Percentiles rank a stretch among this genome's conserved stretches.
These are phyloP conservation scores for Hippocampus kuda DNA, from an alignment of 2,797 vertebrate species.

Conservation along the genomic window DNA sequence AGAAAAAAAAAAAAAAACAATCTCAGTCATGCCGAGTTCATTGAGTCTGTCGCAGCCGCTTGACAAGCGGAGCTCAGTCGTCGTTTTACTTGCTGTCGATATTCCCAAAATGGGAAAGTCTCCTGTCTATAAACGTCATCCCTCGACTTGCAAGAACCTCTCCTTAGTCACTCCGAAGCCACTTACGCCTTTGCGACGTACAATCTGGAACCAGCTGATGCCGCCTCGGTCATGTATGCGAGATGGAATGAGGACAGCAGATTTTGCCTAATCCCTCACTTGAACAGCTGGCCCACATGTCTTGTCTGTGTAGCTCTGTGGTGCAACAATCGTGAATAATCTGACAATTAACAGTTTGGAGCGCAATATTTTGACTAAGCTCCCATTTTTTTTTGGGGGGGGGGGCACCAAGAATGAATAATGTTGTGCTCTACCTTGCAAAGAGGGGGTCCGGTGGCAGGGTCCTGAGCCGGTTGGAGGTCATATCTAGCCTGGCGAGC, in stretches of 20 bases:
- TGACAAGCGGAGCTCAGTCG: constrained; percentile 1
- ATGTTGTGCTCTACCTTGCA: constrained; percentile 51
- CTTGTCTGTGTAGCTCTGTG: background rate
- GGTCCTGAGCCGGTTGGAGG: constrained; percentile 83
- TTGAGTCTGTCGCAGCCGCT: constrained; percentile 6
- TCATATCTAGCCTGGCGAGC: constrained; percentile 86
- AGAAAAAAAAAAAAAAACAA: background rate
- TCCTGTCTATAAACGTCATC: background rate
- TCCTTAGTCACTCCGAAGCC: background rate
- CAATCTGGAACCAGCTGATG: background rate
- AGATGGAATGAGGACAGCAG: constrained; percentile 1
- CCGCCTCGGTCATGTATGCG: background rate
- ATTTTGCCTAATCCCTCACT: background rate
- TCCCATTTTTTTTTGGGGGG: background rate
- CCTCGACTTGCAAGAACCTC: background rate
- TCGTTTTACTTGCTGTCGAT: background rate
- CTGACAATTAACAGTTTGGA: background rate
- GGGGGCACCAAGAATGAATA: constrained; percentile 17
- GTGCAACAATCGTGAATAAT: background rate
- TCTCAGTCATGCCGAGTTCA: constrained; percentile 12
- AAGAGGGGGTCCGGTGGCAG: constrained; percentile 85
- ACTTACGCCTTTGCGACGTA: background rate
- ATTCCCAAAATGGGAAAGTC: background rate
- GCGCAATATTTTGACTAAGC: background rate
- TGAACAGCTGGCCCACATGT: background rate